A percentile compares a stretch with the other conserved stretches of the same genome.
Conservation (phyloP, 2,113 vertebrate species). For the Dicentrarchus labrax region DNA sequence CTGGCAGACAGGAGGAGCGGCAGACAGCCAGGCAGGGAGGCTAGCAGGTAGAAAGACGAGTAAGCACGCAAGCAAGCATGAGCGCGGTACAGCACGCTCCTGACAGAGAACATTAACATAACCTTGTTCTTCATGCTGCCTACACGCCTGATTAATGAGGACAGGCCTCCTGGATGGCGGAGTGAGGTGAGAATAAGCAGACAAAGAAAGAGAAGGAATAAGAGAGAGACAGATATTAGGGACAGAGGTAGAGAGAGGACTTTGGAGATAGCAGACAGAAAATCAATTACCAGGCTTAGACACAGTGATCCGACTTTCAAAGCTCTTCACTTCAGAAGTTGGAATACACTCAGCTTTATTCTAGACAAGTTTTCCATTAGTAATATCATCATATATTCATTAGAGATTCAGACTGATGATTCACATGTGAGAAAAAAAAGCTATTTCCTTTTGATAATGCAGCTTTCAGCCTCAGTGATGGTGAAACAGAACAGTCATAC, state of each 20-base stretch:
- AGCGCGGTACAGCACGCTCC: conserved; percentile 38
- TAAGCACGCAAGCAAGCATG: conserved; percentile 52
- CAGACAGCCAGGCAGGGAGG: conserved; percentile 35
- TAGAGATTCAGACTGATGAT: conserved; percentile 12
- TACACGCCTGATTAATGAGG: conserved; percentile 68
- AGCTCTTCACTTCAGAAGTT: conserved; percentile 42
- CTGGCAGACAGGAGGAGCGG: conserved; percentile 29
- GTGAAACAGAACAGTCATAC: background rate
- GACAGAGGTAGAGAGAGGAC: conserved; percentile 31
- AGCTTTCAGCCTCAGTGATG: background rate
- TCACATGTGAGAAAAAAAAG: background rate
- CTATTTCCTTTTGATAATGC: background rate
- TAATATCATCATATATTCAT: conserved; percentile 36
- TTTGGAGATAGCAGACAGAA: conserved; percentile 51
- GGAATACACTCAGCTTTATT: conserved; percentile 26
- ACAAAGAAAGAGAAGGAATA: conserved; percentile 21
- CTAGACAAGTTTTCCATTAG: conserved; percentile 7
- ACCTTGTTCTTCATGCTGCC: conserved; percentile 57
- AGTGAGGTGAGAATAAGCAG: conserved; percentile 46
- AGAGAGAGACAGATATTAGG: conserved; percentile 25
- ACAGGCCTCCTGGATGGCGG: conserved; percentile 39
- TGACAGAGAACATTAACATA: conserved; percentile 61
- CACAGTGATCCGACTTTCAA: conserved; percentile 54
- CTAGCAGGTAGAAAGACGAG: conserved; percentile 39
- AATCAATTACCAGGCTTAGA: conserved; percentile 66